Base-by-base conservation (phyloP, 2,888 invertebrate species). In the Orthosia cruda region DNA sequence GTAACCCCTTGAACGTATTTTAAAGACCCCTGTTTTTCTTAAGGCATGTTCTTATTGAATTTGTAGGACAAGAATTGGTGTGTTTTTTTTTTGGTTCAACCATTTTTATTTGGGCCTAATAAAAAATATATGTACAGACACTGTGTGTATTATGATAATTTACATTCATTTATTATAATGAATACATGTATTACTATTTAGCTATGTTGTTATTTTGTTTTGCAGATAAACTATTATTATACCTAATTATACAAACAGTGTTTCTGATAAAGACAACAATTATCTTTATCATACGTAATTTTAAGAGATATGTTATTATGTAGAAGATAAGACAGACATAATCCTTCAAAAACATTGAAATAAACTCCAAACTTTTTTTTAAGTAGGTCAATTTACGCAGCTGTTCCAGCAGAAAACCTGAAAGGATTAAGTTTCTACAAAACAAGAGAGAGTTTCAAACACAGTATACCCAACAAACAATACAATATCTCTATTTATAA, bases 401-500 rank as follows among this genome's bases (percentile, higher is more conserved):
- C 45, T n/a, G 18, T 52, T 32, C 26, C 32, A 65, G 7, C 13
- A 13, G 4, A 18, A 20, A n/a, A 23, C 32, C 16, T 13, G 16
- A 57, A 3, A 57, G 16, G 62, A 15, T 52, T 50, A n/a, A 12
- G 45, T 55, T 55, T 52, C 15, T 23, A 18, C 2, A 59, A 55
- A 58, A 18, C 7, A 5, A 52, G 47, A 45, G 0, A 52, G 63
- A 20, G 40, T 81, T 64, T 13, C 23, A 58, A 57, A 55, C n/a
- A 18, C 15, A 20, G 13, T 64, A 55, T 23, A 32, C 7, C 45
- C 13, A 26, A 59, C 55, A 58, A 62, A 58, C 49, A 64, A 71
- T 71, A 62, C 40, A 57, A 45, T 49, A 47, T 32, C 3, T 55
- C 71, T 74, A 83, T 74, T 59, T 76, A 69, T 80, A 76, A 18